Evolutionary conservation across 2,797 vertebrate species (phyloP), one percentile per base, ranked within the genome.

Genomic region (Labroides dimidiatus): DNA sequence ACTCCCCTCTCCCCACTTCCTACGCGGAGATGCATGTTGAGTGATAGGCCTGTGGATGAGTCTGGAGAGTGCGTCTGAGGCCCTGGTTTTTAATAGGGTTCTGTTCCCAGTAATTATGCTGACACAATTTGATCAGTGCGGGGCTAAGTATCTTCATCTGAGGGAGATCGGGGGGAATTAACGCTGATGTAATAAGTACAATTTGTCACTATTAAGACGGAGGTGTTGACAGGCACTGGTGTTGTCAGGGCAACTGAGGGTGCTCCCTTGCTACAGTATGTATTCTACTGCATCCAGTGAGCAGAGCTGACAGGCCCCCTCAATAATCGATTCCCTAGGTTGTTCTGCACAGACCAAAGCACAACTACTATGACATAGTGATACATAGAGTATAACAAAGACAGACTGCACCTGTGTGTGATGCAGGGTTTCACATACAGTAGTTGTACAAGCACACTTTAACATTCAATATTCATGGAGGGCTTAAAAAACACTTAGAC

Each of bases 121-220:
- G 86, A 95, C 95, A 96, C 91, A 95, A 95, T 96, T 95, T 95
- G 96, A 97, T 97, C 95, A 96, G 94, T 64, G 78, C 91, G 56
- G 91, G 92, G 94, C 94, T 96, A 96, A 97, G 94, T 94, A 96
- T 96, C 95, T 96, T 96, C 94, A 95, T 96, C 94, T 94, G 94
- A 95, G 94, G 93, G 91, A 93, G 94, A 95, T 95, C 89, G 65
- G 87, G 92, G 93, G 93, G 94, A 96, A 96, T 97, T 96, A 97
- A 95, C 93, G 92, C 94, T 96, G 95, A 96, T 96, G 95, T 96
- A 96, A 95, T 96, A 97, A 96, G 95, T 92, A 93, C 94, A 94
- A 95, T 97, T 96, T 95, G 95, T 98, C 96, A 96, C 95, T 88
- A 93, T 96, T 95, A 95, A 89, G 92, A 93, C 80, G 85, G 93